phyloP scores from a whole-genome alignment of 2,113 vertebrate genomes.

The Zosterops hypoxanthus region DNA sequence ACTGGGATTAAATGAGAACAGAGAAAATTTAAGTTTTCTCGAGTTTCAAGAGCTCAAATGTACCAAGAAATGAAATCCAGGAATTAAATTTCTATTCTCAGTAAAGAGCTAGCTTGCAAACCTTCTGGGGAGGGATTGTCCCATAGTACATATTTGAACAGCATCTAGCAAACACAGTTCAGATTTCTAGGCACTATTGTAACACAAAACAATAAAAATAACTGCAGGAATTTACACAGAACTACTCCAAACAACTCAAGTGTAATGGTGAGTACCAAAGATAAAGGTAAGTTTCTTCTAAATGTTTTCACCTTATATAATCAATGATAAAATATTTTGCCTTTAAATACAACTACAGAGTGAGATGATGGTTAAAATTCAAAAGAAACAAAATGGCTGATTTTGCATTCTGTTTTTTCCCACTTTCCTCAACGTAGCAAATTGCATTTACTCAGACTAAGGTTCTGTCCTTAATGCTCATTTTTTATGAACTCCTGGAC shows the following conservation, averaged over 20 bases:
- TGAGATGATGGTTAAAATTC: background rate
- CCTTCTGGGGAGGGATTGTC: conserved; percentile 19
- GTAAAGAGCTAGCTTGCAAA: background rate
- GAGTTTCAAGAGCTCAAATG: background rate
- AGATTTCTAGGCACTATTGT: conserved; percentile 42
- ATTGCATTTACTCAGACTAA: background rate
- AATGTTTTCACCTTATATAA: fast-evolving
- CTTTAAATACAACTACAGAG: background rate
- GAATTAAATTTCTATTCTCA: conserved; percentile 36
- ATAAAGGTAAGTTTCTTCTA: background rate
- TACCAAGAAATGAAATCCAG: conserved; percentile 33
- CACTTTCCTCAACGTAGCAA: background rate
- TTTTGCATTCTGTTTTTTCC: background rate
- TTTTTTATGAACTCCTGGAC: background rate
- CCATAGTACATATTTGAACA: background rate
- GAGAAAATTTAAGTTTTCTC: background rate
- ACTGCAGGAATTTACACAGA: background rate
- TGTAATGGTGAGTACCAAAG: background rate
- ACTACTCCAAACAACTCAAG: background rate
- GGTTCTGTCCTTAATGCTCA: background rate
- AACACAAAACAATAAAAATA: conserved; percentile 45
- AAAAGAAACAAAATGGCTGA: background rate
- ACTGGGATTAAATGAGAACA: background rate
- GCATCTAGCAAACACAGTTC: background rate
- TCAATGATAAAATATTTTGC: background rate